Conservation (phyloP, 2,888 invertebrate genomes). For the Chromoteleia sp. region DNA sequence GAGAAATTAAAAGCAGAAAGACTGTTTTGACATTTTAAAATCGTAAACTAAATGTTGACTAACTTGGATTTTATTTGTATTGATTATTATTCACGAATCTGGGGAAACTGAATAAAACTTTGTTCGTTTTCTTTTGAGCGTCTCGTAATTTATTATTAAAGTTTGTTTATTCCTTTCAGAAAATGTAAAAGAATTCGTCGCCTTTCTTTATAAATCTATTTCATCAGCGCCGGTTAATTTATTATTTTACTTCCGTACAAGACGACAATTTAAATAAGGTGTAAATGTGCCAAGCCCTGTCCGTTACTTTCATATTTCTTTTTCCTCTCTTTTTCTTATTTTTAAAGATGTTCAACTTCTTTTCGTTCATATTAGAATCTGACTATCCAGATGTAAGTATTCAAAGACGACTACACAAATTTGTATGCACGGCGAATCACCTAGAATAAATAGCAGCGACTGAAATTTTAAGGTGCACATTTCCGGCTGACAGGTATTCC, state of each 20-base stretch:
- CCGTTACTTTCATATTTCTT: conserved; percentile 49
- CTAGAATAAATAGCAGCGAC: conserved; percentile 68
- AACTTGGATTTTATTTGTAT: background rate
- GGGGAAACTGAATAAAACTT: conserved; percentile 7
- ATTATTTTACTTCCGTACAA: conserved; percentile 46
- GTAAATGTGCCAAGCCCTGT: conserved; percentile 56
- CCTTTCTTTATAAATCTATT: conserved; percentile 46
- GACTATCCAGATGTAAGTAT: conserved; percentile 66
- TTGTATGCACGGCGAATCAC: conserved; percentile 65
- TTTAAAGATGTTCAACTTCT: conserved; percentile 52
- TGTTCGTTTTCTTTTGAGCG: conserved; percentile 1
- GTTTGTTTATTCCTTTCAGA: conserved; percentile 9
- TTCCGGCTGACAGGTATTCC: conserved; percentile 70
- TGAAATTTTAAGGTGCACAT: conserved; percentile 70
- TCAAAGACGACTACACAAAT: conserved; percentile 64
- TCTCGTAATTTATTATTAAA: conserved; percentile 7
- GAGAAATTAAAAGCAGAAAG: conserved; percentile 2
- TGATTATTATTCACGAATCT: conserved; percentile 25
- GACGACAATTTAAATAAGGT: conserved; percentile 59
- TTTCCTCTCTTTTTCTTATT: conserved; percentile 29
- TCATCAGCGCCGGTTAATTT: conserved; percentile 45
- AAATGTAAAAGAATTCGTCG: conserved; percentile 6
- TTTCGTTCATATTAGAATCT: conserved; percentile 58
- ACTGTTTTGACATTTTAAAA: conserved; percentile 27
- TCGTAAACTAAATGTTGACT: conserved; percentile 3